Evolutionary conservation across 2,888 invertebrate genomes (phyloP).

Genomic region (Tridacna gigas): DNA sequence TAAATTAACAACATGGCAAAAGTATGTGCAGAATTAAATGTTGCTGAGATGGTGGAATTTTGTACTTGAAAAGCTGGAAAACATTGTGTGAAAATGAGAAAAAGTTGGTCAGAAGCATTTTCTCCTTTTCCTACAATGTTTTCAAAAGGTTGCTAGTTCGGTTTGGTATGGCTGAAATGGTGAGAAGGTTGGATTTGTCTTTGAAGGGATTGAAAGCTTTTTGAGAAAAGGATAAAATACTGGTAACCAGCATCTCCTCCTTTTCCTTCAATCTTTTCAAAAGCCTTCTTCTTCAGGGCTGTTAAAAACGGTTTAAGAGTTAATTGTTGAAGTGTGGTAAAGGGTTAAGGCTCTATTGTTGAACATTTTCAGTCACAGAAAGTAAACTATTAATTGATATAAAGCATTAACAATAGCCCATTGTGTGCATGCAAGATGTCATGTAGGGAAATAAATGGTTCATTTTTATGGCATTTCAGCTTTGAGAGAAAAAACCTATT

Average conservation of each 20-base stretch:
- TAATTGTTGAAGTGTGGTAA: neutral
- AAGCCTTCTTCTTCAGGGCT: neutral
- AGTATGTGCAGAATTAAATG: too few species aligned
- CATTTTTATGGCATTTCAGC: slow-evolving; percentile 25
- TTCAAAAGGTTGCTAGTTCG: too few species aligned
- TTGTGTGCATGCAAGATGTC: slow-evolving; percentile 22
- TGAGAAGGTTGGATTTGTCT: too few species aligned
- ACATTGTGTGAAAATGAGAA: neutral
- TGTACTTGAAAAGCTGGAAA: too few species aligned
- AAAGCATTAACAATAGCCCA: slow-evolving; percentile 17
- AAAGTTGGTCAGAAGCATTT: neutral
- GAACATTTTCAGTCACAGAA: slow-evolving; percentile 25
- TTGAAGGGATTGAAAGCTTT: too few species aligned
- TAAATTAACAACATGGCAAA: too few species aligned
- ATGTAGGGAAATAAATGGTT: slow-evolving; percentile 22
- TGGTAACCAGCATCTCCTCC: neutral
- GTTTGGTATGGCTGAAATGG: too few species aligned
- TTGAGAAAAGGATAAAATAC: too few species aligned
- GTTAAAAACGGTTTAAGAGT: neutral
- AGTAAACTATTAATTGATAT: slow-evolving; percentile 27
- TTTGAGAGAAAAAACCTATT: neutral
- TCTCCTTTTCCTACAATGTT: slow-evolving; percentile 7
- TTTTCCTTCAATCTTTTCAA: neutral
- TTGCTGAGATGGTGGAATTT: too few species aligned
- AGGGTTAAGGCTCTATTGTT: slow-evolving; percentile 10